These are phyloP conservation scores for Siniperca undulata DNA, from an alignment of 2,797 vertebrate genomes.

Conservation along the genomic window DNA sequence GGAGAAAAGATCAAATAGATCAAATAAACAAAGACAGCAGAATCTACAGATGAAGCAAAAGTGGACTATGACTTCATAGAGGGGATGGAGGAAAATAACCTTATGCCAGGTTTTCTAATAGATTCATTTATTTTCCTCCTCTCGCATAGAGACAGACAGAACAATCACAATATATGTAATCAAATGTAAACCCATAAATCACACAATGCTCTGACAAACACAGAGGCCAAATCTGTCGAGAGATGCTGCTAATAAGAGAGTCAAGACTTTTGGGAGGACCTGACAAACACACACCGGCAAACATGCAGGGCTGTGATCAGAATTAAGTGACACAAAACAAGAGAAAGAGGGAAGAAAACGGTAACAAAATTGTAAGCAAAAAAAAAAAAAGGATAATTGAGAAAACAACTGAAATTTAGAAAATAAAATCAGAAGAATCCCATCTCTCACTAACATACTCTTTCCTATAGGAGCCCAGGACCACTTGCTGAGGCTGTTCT, in stretches of 20 bases:
- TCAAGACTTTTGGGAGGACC: constrained; percentile 25
- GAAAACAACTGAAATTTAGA: background rate
- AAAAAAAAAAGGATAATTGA: background rate
- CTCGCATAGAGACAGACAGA: background rate
- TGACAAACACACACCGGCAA: constrained; percentile 20
- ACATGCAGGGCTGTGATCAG: constrained; percentile 14
- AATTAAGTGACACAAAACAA: background rate
- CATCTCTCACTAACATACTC: background rate
- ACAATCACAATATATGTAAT: background rate
- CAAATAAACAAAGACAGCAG: constrained; percentile 24
- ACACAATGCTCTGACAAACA: constrained; percentile 24
- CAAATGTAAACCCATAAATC: constrained; percentile 26
- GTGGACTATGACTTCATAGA: background rate
- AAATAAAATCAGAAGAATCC: background rate
- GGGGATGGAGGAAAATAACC: background rate
- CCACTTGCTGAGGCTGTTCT: constrained; percentile 31
- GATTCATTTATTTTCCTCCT: background rate
- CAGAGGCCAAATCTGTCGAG: constrained; percentile 18
- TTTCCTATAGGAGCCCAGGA: background rate
- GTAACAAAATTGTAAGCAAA: background rate
- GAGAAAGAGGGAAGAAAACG: background rate
- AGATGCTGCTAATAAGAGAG: constrained; percentile 33
- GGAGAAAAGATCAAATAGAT: constrained; percentile 35
- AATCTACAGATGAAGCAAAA: constrained; percentile 22
- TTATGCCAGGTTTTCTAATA: background rate